phyloP scores from a whole-genome alignment of 1,140 invertebrate species.

The Drosophila obscura region DNA sequence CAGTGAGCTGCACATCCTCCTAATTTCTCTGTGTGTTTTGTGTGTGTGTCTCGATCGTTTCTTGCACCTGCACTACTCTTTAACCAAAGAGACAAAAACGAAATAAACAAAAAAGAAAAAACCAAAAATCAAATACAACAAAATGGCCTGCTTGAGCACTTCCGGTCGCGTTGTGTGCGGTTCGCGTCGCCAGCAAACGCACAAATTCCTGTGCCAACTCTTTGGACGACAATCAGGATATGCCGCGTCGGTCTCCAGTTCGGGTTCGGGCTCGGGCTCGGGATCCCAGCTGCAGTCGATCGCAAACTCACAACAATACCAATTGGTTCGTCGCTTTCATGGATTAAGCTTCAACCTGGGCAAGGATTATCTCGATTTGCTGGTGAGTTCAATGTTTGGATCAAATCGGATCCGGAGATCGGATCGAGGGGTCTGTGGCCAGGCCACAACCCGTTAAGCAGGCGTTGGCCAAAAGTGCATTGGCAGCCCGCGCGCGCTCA shows the following conservation, averaged over 20 bases:
- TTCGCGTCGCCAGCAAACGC: constrained; percentile 70
- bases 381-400: constrained; percentile 65
- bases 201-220: constrained; percentile 67
- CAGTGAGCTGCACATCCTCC: too few species aligned
- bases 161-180: constrained; percentile 78
- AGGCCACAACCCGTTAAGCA: constrained; percentile 26
- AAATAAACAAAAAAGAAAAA: constrained; percentile 12
- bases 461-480: constrained; percentile 65
- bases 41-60: too few species aligned
- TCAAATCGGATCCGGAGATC: constrained; percentile 5
- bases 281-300: constrained; percentile 27
- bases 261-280: neutral
- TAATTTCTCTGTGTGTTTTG: too few species aligned
- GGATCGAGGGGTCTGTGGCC: constrained; percentile 5
- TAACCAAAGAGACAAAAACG: constrained; percentile 17
- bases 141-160: constrained; percentile 80
- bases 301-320: too few species aligned
- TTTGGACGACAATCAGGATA: constrained; percentile 46
- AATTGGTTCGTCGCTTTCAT: constrained; percentile 53
- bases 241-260: neutral
- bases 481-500: constrained; percentile 36
- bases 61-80: neutral
- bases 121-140: constrained; percentile 11
- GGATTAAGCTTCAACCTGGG: constrained; percentile 61
- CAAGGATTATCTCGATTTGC: constrained; percentile 67